phyloP scores from a whole-genome alignment of 2,888 invertebrate genomes.

The Drosophila yooni region DNA sequence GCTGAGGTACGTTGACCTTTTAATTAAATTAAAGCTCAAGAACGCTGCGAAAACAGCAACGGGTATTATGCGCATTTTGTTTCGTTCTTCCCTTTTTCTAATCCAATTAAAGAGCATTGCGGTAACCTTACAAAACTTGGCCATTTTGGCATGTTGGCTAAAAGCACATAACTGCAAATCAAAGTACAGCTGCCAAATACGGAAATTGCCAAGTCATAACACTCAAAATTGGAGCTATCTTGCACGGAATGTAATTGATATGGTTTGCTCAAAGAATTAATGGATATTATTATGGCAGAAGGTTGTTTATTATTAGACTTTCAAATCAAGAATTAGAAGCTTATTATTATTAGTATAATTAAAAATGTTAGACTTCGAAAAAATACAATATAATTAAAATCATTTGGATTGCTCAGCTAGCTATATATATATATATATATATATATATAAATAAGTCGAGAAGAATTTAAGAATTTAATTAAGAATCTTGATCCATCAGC shows the following conservation, averaged over 20 bases:
- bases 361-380: not conserved
- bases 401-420: not conserved
- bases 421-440: not conserved
- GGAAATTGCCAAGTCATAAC: constrained; percentile 19
- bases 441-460: not conserved
- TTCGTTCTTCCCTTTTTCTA: constrained; percentile 55
- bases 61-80: constrained; percentile 63
- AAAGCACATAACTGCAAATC: constrained; percentile 57
- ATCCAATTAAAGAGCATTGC: constrained; percentile 69
- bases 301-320: not conserved
- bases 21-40: constrained; percentile 67
- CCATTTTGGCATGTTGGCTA: constrained; percentile 30
- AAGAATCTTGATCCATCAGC: not conserved
- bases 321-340: not conserved
- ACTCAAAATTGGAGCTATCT: constrained; percentile 8
- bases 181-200: constrained; percentile 34
- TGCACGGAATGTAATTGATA: constrained; percentile 16
- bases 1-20: constrained; percentile 62
- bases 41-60: constrained; percentile 58
- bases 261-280: constrained; percentile 13
- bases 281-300: constrained; percentile 6
- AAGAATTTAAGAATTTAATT: not conserved
- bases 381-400: not conserved
- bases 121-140: constrained; percentile 58
- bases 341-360: not conserved